Evolutionary conservation across 2,113 vertebrate genomes (phyloP).

Genomic region (Onychostruthus taczanowskii): DNA sequence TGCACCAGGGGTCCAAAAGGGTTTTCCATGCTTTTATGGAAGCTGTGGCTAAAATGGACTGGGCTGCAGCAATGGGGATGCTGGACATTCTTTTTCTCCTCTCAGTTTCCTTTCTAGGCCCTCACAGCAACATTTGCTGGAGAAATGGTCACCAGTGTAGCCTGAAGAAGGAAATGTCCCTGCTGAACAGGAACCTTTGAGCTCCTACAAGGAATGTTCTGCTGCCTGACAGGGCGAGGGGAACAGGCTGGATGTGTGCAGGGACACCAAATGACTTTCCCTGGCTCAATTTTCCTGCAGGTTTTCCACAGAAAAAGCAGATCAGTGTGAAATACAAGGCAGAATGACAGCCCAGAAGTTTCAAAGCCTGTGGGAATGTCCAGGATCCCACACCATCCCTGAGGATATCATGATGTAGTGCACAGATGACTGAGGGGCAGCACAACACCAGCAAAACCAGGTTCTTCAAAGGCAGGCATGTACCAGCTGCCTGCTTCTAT

Average conservation of each 20-base stretch:
- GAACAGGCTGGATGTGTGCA: rapidly evolving
- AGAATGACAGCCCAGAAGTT: not conserved
- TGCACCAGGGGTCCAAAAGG: not conserved
- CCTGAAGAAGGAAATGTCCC: not conserved
- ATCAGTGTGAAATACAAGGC: not conserved
- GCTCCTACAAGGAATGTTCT: not conserved
- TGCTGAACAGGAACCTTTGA: not conserved
- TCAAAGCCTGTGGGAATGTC: not conserved
- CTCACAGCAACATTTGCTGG: not conserved
- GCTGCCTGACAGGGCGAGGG: not conserved
- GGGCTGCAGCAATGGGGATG: not conserved
- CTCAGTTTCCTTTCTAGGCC: not conserved
- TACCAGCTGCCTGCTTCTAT: not conserved
- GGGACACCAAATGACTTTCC: not conserved
- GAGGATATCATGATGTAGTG: not conserved
- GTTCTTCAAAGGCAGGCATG: not conserved
- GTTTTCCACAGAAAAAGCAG: not conserved
- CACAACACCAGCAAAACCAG: not conserved
- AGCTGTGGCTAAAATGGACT: not conserved
- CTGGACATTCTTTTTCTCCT: not conserved
- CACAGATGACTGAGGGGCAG: not conserved
- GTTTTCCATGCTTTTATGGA: not conserved
- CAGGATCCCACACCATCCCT: not conserved
- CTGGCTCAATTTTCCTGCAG: not conserved
- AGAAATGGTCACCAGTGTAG: not conserved